These are phyloP conservation scores for Etheostoma cragini DNA, from an alignment of 2,113 vertebrate species.

Conservation along the genomic window DNA sequence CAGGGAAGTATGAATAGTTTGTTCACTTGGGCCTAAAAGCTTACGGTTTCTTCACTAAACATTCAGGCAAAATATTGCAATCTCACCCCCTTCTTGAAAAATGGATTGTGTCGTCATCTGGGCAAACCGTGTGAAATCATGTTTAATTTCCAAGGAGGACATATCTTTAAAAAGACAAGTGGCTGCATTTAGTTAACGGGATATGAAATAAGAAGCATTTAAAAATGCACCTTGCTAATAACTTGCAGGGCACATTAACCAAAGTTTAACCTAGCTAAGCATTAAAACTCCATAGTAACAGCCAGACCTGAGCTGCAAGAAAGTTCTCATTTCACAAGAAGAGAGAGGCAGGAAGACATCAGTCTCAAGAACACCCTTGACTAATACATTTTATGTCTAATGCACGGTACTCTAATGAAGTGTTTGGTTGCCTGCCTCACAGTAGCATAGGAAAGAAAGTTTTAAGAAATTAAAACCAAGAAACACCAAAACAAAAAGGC, in stretches of 20 bases:
- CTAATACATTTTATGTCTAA: not conserved
- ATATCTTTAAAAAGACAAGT: constrained; percentile 21
- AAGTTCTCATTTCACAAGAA: constrained; percentile 19
- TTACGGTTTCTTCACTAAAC: not conserved
- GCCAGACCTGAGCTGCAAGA: not conserved
- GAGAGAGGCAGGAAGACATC: not conserved
- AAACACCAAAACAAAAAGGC: constrained; percentile 24
- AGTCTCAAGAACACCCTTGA: not conserved
- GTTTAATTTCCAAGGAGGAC: not conserved
- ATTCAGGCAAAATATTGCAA: constrained; percentile 1
- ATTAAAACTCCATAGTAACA: not conserved
- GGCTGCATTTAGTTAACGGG: constrained; percentile 7
- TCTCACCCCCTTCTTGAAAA: not conserved
- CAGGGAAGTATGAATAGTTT: not conserved
- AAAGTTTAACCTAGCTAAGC: constrained; percentile 21
- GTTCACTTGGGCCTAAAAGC: not conserved
- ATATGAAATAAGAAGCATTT: constrained; percentile 7
- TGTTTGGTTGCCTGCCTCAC: not conserved
- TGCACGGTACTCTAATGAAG: not conserved
- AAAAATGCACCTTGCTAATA: constrained; percentile 34
- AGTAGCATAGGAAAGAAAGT: not conserved
- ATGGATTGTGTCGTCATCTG: not conserved
- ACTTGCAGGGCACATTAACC: constrained; percentile 38
- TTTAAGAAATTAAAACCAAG: constrained; percentile 7
- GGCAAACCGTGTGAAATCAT: not conserved